phyloP scores from a whole-genome alignment of 2,113 vertebrate species.

The Pachycephala philippinensis region DNA sequence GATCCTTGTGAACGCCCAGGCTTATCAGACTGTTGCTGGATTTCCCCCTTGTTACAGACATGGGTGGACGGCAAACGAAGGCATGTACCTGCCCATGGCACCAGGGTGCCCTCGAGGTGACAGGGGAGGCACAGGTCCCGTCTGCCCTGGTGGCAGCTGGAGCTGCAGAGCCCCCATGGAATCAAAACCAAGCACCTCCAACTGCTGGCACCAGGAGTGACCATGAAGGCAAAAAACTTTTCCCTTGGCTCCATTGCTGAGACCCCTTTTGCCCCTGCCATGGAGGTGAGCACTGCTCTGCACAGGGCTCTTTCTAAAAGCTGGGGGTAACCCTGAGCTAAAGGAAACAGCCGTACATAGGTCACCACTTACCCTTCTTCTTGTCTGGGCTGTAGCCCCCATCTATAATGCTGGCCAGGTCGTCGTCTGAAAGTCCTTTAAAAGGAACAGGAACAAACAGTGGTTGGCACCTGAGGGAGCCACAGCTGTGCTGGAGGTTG shows the following conservation, averaged over 20 bases:
- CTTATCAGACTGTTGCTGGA: fast-evolving
- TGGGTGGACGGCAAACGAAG: fast-evolving
- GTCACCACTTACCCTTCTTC: conserved; percentile 71
- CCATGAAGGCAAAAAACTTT: fast-evolving
- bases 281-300: neutral
- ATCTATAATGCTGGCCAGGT: conserved; percentile 67
- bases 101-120: neutral
- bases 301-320: neutral
- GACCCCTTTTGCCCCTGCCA: fast-evolving
- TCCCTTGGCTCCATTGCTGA: neutral
- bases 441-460: neutral
- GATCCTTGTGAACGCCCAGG: fast-evolving
- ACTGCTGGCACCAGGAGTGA: fast-evolving
- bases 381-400: conserved; percentile 83
- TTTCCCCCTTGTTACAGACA: neutral
- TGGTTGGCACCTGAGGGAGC: neutral
- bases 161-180: neutral
- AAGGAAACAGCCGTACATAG: fast-evolving
- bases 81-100: neutral
- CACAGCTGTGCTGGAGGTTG: neutral
- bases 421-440: conserved; percentile 75
- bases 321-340: fast-evolving
- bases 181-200: neutral
- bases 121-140: fast-evolving
- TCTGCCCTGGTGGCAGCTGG: neutral